These are phyloP conservation scores for Cisticola juncidis DNA, from an alignment of 2,113 vertebrate genomes.

Conservation along the genomic window DNA sequence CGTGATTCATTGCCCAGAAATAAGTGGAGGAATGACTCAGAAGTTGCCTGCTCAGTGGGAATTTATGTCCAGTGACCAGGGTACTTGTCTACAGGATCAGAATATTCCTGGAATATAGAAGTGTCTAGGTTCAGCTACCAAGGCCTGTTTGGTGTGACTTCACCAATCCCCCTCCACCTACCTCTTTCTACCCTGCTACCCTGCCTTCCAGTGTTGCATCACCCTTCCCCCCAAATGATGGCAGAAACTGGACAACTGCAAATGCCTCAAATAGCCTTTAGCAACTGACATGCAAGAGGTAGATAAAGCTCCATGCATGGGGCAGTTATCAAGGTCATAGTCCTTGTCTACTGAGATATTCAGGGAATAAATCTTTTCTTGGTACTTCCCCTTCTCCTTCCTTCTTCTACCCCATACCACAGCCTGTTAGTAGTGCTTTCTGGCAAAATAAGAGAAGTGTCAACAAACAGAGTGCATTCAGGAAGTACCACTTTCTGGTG, in stretches of 20 bases:
- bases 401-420: background rate
- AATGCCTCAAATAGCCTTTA: background rate
- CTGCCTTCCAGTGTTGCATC: background rate
- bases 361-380: background rate
- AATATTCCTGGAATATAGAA: background rate
- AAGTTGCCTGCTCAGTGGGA: background rate
- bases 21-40: background rate
- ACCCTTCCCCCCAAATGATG: background rate
- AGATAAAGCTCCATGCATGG: background rate
- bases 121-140: background rate
- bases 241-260: background rate
- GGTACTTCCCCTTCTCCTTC: background rate
- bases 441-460: background rate
- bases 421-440: background rate
- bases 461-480: background rate
- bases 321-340: background rate
- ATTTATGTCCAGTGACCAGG: background rate
- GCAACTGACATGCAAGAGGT: fast-evolving
- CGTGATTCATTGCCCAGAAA: background rate
- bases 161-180: fast-evolving
- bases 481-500: background rate
- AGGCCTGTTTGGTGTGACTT: background rate
- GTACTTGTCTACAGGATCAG: background rate
- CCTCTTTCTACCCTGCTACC: background rate
- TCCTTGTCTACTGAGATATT: background rate